Percentiles rank a stretch among this genome's conserved stretches.
phyloP scores from a whole-genome alignment of 2,888 invertebrate species.

The Loripinus fragilis region DNA sequence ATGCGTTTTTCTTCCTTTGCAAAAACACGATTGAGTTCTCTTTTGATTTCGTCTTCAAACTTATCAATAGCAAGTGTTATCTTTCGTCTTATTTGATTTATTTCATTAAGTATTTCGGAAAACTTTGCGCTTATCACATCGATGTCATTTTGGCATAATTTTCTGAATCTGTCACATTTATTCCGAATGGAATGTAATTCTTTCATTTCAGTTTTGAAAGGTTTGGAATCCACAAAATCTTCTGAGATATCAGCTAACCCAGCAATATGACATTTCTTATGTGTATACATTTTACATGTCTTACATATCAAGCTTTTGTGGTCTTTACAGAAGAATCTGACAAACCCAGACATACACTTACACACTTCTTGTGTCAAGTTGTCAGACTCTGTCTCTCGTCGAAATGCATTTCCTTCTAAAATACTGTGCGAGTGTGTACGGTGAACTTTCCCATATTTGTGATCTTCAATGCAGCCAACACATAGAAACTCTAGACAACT shows the following conservation, averaged over 20 bases:
- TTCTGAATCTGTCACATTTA: constrained; percentile 3
- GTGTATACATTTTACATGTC: constrained; percentile 1
- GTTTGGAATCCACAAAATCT: constrained; percentile 6
- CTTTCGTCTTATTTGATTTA: constrained; percentile 3
- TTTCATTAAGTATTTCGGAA: neutral
- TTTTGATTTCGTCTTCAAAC: constrained; percentile 11
- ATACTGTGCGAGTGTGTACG: neutral
- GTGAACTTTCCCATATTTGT: neutral
- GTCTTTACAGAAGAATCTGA: constrained; percentile 6
- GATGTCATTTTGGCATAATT: neutral
- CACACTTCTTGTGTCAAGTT: neutral
- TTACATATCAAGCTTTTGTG: neutral
- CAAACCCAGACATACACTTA: constrained; percentile 7
- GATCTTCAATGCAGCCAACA: neutral
- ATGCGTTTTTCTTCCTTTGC: neutral
- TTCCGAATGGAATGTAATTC: neutral
- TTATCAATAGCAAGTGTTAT: neutral
- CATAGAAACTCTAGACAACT: neutral
- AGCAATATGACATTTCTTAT: neutral
- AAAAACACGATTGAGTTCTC: neutral
- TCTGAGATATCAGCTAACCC: neutral
- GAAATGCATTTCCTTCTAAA: neutral
- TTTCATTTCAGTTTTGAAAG: constrained; percentile 6
- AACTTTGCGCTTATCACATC: neutral
- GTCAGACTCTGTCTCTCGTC: neutral